These are phyloP conservation scores for Globicephala melas DNA, from an alignment of 2,113 vertebrate genomes.

Conservation along the genomic window DNA sequence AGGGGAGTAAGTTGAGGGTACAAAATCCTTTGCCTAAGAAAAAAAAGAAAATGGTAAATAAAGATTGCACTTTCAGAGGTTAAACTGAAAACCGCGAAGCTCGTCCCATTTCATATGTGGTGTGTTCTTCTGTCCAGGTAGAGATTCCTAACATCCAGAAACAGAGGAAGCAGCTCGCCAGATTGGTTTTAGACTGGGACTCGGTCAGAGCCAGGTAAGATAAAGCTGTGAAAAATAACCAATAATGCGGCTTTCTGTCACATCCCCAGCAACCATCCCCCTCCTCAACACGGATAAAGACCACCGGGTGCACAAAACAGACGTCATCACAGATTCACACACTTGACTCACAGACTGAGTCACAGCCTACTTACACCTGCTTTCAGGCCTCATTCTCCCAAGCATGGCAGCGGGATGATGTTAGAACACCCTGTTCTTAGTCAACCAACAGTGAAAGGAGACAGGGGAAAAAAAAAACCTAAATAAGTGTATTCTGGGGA, in stretches of 20 bases:
- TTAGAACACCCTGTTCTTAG: not conserved
- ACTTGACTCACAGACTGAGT: not conserved
- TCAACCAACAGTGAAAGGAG: not conserved
- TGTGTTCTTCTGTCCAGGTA: conserved; percentile 80
- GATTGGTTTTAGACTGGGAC: conserved; percentile 96
- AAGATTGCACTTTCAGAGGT: not conserved
- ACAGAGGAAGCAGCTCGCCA: conserved; percentile 96
- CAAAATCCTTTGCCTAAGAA: not conserved
- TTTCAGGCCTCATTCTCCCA: not conserved
- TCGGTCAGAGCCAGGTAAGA: conserved; percentile 94
- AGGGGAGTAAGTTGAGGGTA: not conserved
- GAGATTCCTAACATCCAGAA: conserved; percentile 99
- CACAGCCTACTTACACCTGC: not conserved
- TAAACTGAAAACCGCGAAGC: not conserved
- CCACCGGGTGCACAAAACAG: not conserved
- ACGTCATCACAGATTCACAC: not conserved
- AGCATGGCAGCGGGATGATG: accelerated
- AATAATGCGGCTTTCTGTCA: accelerated
- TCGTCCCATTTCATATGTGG: not conserved
- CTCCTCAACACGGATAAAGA: not conserved
- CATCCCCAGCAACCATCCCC: not conserved
- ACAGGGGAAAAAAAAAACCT: not conserved
- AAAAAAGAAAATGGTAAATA: not conserved
- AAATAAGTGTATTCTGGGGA: not conserved
- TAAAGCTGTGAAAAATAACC: not conserved